These are phyloP conservation scores for Lagopus muta DNA, from an alignment of 2,113 vertebrate genomes.

Conservation along the genomic window DNA sequence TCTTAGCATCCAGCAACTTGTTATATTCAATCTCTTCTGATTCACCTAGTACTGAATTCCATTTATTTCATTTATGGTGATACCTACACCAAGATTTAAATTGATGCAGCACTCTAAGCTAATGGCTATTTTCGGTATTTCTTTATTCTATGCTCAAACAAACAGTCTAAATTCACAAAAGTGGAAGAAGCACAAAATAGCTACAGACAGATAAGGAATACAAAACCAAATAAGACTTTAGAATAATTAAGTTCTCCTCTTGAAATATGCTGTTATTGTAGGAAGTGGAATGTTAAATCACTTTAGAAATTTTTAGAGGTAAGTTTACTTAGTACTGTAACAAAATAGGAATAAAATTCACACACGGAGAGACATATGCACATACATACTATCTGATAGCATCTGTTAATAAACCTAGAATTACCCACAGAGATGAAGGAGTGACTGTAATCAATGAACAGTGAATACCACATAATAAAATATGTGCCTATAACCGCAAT, in stretches of 20 bases:
- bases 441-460: background rate
- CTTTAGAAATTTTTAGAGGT: slow-evolving; percentile 7
- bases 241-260: slow-evolving; percentile 25
- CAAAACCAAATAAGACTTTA: slow-evolving; percentile 25
- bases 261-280: slow-evolving; percentile 35
- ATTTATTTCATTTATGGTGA: background rate
- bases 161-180: background rate
- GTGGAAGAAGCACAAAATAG: slow-evolving; percentile 9
- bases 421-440: background rate
- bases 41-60: background rate
- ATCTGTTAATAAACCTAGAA: background rate
- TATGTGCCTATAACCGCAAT: background rate
- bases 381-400: rapidly evolving
- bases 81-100: background rate
- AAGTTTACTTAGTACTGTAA: background rate
- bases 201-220: slow-evolving; percentile 23
- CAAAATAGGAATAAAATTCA: background rate
- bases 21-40: background rate
- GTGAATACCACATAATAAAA: background rate
- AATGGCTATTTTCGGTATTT: slow-evolving; percentile 7
- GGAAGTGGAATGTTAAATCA: slow-evolving; percentile 8
- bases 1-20: background rate
- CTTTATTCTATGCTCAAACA: slow-evolving; percentile 15
- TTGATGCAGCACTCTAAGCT: background rate
- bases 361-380: background rate